A percentile compares a stretch with the other conserved stretches of the same genome.
Conservation (phyloP, 2,797 vertebrate species). For the Rallus crepitans region DNA sequence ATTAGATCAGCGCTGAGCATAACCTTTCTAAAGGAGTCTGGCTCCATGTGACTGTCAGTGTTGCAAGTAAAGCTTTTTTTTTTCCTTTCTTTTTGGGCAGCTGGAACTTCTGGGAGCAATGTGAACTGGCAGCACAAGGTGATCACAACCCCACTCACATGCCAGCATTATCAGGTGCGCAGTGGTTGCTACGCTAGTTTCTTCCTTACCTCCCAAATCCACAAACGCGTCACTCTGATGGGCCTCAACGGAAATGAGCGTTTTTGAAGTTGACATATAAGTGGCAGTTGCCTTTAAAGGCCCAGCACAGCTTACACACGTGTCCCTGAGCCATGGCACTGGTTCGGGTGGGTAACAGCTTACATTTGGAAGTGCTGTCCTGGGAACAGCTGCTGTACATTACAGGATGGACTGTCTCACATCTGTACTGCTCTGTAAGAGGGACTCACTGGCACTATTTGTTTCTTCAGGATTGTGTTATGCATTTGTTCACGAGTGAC, state of each 20-base stretch:
- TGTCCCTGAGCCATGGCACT: background rate
- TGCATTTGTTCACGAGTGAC: background rate
- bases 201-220: background rate
- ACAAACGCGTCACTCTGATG: fast-evolving
- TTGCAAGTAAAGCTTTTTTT: background rate
- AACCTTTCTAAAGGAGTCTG: background rate
- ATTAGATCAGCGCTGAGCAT: background rate
- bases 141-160: fast-evolving
- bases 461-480: background rate
- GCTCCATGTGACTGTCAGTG: background rate
- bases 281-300: background rate
- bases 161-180: background rate
- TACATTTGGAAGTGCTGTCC: background rate
- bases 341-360: background rate
- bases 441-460: background rate
- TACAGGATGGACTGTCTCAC: background rate
- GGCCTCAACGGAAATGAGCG: fast-evolving
- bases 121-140: background rate
- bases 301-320: background rate
- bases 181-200: fast-evolving
- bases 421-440: background rate
- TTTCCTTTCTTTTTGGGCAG: background rate
- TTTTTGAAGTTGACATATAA: background rate
- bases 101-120: background rate
- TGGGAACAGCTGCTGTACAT: background rate